A percentile compares a stretch with the other conserved stretches of the same genome.
phyloP scores from a whole-genome alignment of 2,797 vertebrate genomes.

The Melanotaenia boesemani region DNA sequence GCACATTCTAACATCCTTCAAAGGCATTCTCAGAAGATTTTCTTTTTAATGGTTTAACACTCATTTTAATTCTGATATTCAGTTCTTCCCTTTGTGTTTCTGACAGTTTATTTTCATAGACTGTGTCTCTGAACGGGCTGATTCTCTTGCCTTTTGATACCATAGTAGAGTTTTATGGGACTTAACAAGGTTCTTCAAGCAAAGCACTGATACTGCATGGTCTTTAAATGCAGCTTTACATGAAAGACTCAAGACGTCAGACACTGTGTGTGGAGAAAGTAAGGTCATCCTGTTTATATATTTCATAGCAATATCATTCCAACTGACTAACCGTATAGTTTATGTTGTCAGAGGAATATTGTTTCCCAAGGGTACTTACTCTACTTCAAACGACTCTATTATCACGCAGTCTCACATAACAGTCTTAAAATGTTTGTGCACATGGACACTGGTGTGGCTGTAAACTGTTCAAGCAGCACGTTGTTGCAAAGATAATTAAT shows the following conservation, averaged over 20 bases:
- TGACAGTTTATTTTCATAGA: background rate
- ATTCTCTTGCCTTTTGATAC: background rate
- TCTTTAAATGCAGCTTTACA: slow-evolving; percentile 1
- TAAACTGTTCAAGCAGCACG: slow-evolving; percentile 15
- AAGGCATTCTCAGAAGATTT: background rate
- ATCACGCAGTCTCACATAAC: background rate
- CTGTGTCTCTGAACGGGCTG: background rate
- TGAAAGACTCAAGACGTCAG: background rate
- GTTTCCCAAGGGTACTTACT: background rate
- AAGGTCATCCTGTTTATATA: background rate
- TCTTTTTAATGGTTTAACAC: background rate
- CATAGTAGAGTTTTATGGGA: background rate
- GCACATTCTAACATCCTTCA: slow-evolving; percentile 10
- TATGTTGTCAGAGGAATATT: background rate
- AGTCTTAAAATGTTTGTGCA: background rate
- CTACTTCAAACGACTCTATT: background rate
- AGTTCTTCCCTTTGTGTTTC: background rate
- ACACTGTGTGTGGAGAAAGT: background rate
- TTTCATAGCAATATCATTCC: background rate
- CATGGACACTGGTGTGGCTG: background rate
- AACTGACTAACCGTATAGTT: background rate
- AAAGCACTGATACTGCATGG: background rate
- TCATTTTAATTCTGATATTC: background rate
- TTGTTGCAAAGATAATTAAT: slow-evolving; percentile 36
- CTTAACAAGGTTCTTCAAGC: background rate